Conservation (phyloP, 2,113 vertebrate genomes). For the Atrichornis clamosus region DNA sequence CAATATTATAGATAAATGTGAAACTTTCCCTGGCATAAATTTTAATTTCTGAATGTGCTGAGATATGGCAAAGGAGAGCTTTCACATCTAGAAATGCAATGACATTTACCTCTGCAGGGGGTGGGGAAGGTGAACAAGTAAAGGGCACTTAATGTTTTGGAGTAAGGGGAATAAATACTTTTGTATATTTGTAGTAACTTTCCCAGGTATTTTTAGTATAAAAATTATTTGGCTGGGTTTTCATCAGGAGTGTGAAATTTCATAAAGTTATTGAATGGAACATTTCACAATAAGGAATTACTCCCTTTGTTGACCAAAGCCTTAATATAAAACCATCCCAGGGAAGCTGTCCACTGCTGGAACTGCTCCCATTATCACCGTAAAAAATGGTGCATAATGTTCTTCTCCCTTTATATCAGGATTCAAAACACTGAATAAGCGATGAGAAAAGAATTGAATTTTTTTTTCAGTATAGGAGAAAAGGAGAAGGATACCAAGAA, state of each 20-base stretch:
- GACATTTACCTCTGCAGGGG: not conserved
- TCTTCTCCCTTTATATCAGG: not conserved
- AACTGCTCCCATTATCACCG: not conserved
- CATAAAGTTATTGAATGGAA: not conserved
- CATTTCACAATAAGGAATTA: not conserved
- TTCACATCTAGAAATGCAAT: not conserved
- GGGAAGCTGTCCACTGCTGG: not conserved
- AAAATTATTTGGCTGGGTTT: not conserved
- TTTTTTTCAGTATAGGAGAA: not conserved
- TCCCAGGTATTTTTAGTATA: not conserved
- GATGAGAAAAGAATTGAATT: not conserved
- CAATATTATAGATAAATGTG: not conserved
- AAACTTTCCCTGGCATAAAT: not conserved
- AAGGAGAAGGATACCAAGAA: not conserved
- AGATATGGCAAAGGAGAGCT: not conserved
- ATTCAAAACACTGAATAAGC: conserved; percentile 6
- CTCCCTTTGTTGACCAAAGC: not conserved
- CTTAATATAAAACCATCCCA: not conserved
- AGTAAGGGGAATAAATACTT: not conserved
- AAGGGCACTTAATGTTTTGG: not conserved
- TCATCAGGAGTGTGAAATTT: not conserved
- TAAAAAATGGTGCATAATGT: not conserved
- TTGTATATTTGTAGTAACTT: not conserved
- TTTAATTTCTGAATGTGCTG: not conserved
- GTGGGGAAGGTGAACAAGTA: not conserved